Base-by-base conservation (phyloP, 2,113 vertebrate genomes). In the Regulus satrapa region DNA sequence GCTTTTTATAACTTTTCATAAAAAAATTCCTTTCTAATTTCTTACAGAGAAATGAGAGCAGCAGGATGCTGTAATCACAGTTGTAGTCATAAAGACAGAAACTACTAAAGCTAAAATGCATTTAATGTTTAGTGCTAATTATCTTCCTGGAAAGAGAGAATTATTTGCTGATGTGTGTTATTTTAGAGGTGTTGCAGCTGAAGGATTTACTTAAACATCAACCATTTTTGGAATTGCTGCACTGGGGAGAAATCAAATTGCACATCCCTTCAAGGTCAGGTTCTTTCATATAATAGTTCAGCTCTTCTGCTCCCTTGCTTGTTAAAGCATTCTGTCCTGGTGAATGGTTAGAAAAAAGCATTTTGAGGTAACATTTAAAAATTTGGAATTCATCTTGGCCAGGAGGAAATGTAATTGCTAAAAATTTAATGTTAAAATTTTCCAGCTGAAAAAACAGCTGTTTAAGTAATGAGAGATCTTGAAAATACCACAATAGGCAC, bases 341-440 rank as follows among this genome's bases (percentile, higher is more conserved):
- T 91, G 72, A 96, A 78, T 78, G 61, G 36, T 67, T 92, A 83
- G 86, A 77, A 85, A 96, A 96, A 77, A 88, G 29, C 69, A 62
- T 92, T 79, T 85, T 85, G 80, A 73, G 68, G 34, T 95, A 95
- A 79, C 92, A 81, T 97, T 95, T 92, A 72, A 91, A 95, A 82
- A 89, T 71, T 48, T n/a, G 79, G 90, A 71, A 95, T 72, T 93
- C 76, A 67, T 52, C 74, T 89, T 86, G 31, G 46, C 94, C 78
- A 88, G 63, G 63, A 92, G 77, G 81, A 92, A 92, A 94, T 85
- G 55, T 74, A 91, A 89, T 80, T 83, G 76, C 72, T 92, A 88
- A 89, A 87, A 85, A 93, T 89, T 94, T 96, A 87, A 94, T 94
- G 89, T 88, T 89, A 97, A 96, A 67, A 92, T 96, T 96, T 97